Evolutionary conservation across 2,888 invertebrate genomes (phyloP), one percentile per base, ranked within the genome.

Genomic region (Drosophila recens): DNA sequence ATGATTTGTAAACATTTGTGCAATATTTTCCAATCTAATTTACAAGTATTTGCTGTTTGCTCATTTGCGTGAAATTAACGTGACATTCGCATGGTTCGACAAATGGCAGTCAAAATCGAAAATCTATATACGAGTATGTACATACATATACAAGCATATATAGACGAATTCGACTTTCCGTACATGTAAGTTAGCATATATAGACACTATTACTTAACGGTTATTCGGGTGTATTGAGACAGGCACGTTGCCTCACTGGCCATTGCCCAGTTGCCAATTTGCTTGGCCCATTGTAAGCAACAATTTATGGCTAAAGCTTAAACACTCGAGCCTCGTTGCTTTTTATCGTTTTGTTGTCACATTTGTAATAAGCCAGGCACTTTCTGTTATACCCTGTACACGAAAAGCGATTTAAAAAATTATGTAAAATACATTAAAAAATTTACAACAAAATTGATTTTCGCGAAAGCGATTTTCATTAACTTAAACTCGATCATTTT

Each of bases 1-100:
- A 72, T 87, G 78, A 72, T 85, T 82, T 64, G 76, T 69, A 69
- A 79, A 62, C 79, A 79, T 79, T 72, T 69, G 80, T 80, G 79
- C 72, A 75, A 80, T 85, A 79, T 85, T 86, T 88, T 73, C 46
- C 38, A 73, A 82, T 80, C 57, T 64, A 86, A 88, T 85, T 85
- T 72, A 67, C 88, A 85, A 68, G 63, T 72, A 49, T 62, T 56
- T 46, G 63, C 34, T 34, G 30, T 56, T 43, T 51, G 46, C 20
- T 42, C 45, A 53, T 23, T 56, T 71, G 72, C 76, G 61, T 85
- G 75, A 70, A 75, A 73, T 82, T 68, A 72, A 76, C 83, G 83
- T 88, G 86, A 86, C 80, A 75, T 72, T 70, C 65, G 75, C 65
- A 65, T 75, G 80, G 20, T 56, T 56, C n/a, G 56, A 20, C 23